Conservation (phyloP, 2,888 invertebrate species). For the Mythimna loreyi region DNA sequence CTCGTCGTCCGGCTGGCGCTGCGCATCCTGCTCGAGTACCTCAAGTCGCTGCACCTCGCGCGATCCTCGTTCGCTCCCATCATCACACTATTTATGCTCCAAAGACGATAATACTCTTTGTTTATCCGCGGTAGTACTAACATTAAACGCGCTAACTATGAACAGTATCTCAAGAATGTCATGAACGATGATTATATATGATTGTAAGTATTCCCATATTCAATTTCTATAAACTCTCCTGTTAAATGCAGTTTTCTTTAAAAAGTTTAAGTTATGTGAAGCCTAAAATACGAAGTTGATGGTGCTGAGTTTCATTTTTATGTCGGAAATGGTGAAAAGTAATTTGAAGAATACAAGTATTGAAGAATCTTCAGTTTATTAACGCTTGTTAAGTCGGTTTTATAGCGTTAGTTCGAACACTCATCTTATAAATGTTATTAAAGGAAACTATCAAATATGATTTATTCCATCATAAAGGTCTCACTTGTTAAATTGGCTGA, state of each 20-base stretch:
- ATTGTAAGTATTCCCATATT: conserved; percentile 77
- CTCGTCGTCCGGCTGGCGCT: conserved; percentile 82
- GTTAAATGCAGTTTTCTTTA: background rate
- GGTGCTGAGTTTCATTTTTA: background rate
- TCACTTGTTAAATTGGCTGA: background rate
- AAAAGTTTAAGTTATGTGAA: conserved; percentile 16
- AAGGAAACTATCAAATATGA: background rate
- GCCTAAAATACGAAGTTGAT: conserved; percentile 1
- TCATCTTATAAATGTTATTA: background rate
- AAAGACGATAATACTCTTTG: conserved; percentile 73
- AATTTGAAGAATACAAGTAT: background rate
- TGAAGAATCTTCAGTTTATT: background rate
- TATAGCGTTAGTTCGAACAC: background rate
- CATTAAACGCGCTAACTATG: conserved; percentile 58
- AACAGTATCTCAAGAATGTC: conserved; percentile 74
- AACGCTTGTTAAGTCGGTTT: background rate
- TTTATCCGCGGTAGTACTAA: conserved; percentile 67
- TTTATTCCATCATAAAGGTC: background rate
- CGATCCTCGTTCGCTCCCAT: conserved; percentile 61
- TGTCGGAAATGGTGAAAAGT: conserved; percentile 10
- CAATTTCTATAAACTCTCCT: conserved; percentile 5
- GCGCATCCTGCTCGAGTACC: conserved; percentile 84
- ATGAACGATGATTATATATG: conserved; percentile 70
- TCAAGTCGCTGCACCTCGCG: conserved; percentile 82
- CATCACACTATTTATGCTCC: conserved; percentile 54